Conservation (phyloP, 1,140 invertebrate genomes). For the Formica exsecta region DNA sequence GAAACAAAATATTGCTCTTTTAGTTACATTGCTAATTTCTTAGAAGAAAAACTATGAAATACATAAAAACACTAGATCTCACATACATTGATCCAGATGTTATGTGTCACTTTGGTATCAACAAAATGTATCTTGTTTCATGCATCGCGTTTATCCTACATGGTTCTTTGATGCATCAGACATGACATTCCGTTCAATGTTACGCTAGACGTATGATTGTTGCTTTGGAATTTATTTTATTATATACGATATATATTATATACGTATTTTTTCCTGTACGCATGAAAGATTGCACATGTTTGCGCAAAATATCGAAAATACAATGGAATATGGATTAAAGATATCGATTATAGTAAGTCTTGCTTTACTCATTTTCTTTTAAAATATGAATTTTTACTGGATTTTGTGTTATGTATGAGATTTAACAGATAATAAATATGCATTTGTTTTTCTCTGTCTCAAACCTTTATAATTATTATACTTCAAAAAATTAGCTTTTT, state of each 20-base stretch:
- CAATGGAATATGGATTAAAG: background rate
- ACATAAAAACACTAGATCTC: background rate
- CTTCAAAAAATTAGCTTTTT: background rate
- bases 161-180: slow-evolving; percentile 28
- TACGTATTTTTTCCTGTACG: background rate
- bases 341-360: background rate
- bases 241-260: slow-evolving; percentile 7
- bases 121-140: slow-evolving; percentile 32
- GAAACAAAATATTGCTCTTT: background rate
- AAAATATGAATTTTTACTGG: background rate
- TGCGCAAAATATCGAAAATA: background rate
- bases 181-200: slow-evolving; percentile 43
- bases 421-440: background rate
- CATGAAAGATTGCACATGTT: background rate
- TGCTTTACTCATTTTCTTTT: background rate
- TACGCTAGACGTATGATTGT: background rate
- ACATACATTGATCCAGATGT: background rate
- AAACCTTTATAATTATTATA: background rate
- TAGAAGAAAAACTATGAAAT: background rate
- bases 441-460: too few species aligned
- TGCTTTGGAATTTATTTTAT: slow-evolving; percentile 38
- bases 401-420: background rate
- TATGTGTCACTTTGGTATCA: slow-evolving; percentile 4
- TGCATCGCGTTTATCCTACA: slow-evolving; percentile 42
- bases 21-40: background rate